Evolutionary conservation across 2,797 vertebrate species (phyloP).

Genomic region (Pipistrellus pipistrellus): DNA sequence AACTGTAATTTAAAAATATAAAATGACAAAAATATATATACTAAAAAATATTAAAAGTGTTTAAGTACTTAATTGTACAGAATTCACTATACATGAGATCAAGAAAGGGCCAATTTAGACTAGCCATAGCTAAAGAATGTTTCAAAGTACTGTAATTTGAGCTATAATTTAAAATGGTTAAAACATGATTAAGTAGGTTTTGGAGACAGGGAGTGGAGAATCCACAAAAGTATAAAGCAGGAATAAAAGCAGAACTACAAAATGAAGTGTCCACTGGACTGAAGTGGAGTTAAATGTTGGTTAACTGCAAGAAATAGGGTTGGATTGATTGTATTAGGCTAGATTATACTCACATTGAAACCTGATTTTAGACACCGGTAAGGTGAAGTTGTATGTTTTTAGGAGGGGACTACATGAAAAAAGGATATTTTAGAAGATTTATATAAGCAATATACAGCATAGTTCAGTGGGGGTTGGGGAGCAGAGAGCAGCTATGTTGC

Average conservation of each 20-base stretch:
- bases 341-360: slow-evolving; percentile 3
- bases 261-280: background rate
- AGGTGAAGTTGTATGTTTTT: slow-evolving; percentile 35
- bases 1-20: background rate
- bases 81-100: background rate
- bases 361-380: background rate
- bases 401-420: slow-evolving; percentile 22
- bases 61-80: slow-evolving; percentile 61
- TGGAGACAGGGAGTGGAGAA: background rate
- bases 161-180: slow-evolving; percentile 17
- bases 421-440: slow-evolving; percentile 6
- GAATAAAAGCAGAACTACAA: slow-evolving; percentile 44
- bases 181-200: slow-evolving; percentile 26
- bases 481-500: background rate
- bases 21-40: background rate
- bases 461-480: background rate
- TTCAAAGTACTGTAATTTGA: slow-evolving; percentile 22
- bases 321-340: background rate
- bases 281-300: slow-evolving; percentile 18
- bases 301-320: background rate
- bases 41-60: slow-evolving; percentile 48
- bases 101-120: slow-evolving; percentile 41
- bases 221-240: slow-evolving; percentile 16
- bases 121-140: background rate
- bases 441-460: background rate